Evolutionary conservation across 1,140 invertebrate species (phyloP), one percentile per base, ranked within the genome.

Genomic region (Brachionus asplanchnoidis): DNA sequence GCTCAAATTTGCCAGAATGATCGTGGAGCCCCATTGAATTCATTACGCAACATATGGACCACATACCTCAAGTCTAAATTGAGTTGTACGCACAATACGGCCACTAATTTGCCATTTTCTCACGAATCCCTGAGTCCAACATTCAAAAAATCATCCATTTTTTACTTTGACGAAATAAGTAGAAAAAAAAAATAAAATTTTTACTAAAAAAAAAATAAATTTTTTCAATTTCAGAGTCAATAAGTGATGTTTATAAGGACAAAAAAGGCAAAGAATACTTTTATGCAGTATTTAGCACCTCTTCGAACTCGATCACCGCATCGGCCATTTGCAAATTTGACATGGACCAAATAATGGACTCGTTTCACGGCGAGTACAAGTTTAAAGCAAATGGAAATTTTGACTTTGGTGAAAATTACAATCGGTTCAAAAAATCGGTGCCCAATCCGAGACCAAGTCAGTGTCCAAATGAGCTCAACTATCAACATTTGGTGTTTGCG

Each of bases 311-410:
- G 0, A 68, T 82, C 44, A 82, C 79, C 2, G 79, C 50, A 20
- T 82, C 79, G 28, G 79, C 79, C 23, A 36, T 82, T 1, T 82
- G 79, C 14, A 82, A 65, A 46, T 82, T 82, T 68, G 20, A 12
- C 8, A 60, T 82, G 53, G 65, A 82, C 11, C 79, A 82, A 65
- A 65, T 82, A 65, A 82, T 82, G 79, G 50, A 60, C 20, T 82
- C 79, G 28, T 82, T 82, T 82, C 36, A 82, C 20, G 79, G 79
- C 32, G 79, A 82, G 17, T 82, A 82, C 23, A 82, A 82, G 44
- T 46, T 68, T 20, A 36, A 56, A 56, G 23, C n/a, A 42, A 73
- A 73, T 9, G 32, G 32, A 20, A 73, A 73, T 20, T 73, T 73
- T 73, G 68, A 73, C 12, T 20, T 42, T 42, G 40, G 32, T 8